Evolutionary conservation across 2,888 invertebrate species (phyloP).

Genomic region (Harpagoxenus sublaevis): DNA sequence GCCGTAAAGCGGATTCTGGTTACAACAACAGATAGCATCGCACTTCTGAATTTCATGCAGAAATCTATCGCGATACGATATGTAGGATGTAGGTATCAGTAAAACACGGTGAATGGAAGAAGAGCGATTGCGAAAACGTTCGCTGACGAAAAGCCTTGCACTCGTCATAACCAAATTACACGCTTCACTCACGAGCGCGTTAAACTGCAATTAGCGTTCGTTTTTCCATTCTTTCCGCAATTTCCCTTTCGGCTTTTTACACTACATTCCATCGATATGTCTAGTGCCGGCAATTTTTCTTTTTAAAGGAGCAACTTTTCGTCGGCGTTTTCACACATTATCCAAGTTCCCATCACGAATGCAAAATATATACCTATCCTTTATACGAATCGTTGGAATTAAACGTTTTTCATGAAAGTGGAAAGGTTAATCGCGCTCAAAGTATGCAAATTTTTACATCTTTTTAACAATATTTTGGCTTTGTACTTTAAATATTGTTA

Average conservation of each 20-base stretch:
- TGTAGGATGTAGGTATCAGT: neutral
- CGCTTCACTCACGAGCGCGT: slow-evolving; percentile 39
- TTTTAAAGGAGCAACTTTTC: slow-evolving; percentile 1
- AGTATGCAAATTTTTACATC: slow-evolving; percentile 13
- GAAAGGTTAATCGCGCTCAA: neutral
- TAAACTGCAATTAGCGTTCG: slow-evolving; percentile 47
- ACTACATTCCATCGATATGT: neutral
- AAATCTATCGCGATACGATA: slow-evolving; percentile 57
- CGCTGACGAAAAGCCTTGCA: slow-evolving; percentile 35
- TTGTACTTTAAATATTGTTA: neutral
- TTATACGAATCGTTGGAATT: neutral
- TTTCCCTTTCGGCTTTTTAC: slow-evolving; percentile 40
- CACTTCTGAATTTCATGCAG: slow-evolving; percentile 42
- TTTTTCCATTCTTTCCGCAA: slow-evolving; percentile 37
- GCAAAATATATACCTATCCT: neutral
- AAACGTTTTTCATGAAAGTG: neutral
- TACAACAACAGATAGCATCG: slow-evolving; percentile 4
- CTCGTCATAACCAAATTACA: slow-evolving; percentile 46
- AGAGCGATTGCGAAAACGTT: slow-evolving; percentile 32
- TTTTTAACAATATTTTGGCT: neutral
- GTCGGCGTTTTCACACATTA: neutral
- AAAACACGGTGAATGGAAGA: slow-evolving; percentile 4
- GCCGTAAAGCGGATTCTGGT: slow-evolving; percentile 29
- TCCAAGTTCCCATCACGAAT: slow-evolving; percentile 3
- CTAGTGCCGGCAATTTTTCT: neutral